Percentiles rank a stretch among this genome's conserved stretches.
Evolutionary conservation across 23 tunicate genomes (phyloP).

Genomic region (Trididemnum clinides): DNA sequence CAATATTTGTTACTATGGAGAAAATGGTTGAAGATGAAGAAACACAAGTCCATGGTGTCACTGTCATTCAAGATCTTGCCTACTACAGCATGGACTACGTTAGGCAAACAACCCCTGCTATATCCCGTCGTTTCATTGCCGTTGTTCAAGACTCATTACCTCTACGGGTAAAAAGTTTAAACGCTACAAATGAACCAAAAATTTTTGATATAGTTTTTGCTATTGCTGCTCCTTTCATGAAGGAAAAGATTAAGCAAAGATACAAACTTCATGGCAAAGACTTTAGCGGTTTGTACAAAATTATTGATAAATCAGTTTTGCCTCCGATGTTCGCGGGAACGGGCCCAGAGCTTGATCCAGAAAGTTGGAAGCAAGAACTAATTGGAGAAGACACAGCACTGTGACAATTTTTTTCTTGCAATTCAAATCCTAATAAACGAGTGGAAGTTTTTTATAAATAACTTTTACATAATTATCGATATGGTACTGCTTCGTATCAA

Average conservation of each 20-base stretch:
- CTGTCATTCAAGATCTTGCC: conserved; percentile 69
- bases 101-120: conserved; percentile 69
- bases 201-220: conserved; percentile 67
- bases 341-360: conserved; percentile 77
- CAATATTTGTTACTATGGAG: conserved; percentile 34
- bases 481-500: too few species aligned
- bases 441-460: too few species aligned
- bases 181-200: conserved; percentile 65
- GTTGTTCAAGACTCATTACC: conserved; percentile 82
- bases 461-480: too few species aligned
- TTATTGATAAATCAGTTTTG: conserved; percentile 47
- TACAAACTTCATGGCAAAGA: conserved; percentile 61
- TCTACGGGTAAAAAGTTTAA: conserved; percentile 61
- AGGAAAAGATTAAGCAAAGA: conserved; percentile 70
- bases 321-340: conserved; percentile 80
- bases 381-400: conserved; percentile 47
- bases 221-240: conserved; percentile 79
- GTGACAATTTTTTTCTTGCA: too few species aligned
- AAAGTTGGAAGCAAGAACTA: conserved; percentile 56
- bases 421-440: too few species aligned
- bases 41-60: conserved; percentile 75
- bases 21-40: conserved; percentile 59
- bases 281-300: conserved; percentile 57
- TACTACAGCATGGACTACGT: conserved; percentile 70
- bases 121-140: conserved; percentile 48